These are phyloP conservation scores for Lypha dubia DNA, from an alignment of 2,888 invertebrate genomes.

Conservation along the genomic window DNA sequence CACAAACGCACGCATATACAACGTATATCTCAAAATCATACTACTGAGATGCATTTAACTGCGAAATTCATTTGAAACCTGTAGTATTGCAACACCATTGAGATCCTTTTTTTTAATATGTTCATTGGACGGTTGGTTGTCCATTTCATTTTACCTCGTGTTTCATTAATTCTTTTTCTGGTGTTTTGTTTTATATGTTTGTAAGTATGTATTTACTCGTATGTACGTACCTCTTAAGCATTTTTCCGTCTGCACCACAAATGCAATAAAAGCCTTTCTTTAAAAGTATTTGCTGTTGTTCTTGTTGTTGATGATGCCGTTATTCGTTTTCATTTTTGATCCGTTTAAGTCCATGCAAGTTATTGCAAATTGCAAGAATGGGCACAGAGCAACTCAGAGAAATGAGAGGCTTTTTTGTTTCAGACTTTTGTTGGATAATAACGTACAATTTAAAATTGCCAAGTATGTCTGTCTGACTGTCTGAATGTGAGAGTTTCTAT, in stretches of 20 bases:
- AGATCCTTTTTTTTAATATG: conserved; percentile 1
- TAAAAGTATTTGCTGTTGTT: not conserved
- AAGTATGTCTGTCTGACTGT: conserved; percentile 32
- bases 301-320: not conserved
- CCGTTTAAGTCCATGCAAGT: conserved; percentile 20
- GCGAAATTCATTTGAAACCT: conserved; percentile 47
- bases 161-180: conserved; percentile 22
- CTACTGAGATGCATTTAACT: conserved; percentile 38
- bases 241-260: conserved; percentile 61
- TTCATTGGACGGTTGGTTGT: conserved; percentile 24
- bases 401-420: conserved; percentile 20
- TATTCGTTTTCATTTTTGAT: conserved; percentile 19
- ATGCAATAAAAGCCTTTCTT: conserved; percentile 54
- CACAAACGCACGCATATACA: not conserved
- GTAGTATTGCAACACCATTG: conserved; percentile 15
- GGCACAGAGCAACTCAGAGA: not conserved
- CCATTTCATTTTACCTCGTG: conserved; percentile 45
- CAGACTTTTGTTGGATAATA: conserved; percentile 16
- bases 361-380: conserved; percentile 29
- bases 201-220: too few species aligned
- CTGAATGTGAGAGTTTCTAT: conserved; percentile 21
- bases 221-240: conserved; percentile 57
- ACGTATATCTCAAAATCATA: not conserved
- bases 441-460: conserved; percentile 19
- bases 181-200: conserved; percentile 10